Base-by-base conservation (phyloP, 2,797 vertebrate species). In the Poeciliopsis gracilis region DNA sequence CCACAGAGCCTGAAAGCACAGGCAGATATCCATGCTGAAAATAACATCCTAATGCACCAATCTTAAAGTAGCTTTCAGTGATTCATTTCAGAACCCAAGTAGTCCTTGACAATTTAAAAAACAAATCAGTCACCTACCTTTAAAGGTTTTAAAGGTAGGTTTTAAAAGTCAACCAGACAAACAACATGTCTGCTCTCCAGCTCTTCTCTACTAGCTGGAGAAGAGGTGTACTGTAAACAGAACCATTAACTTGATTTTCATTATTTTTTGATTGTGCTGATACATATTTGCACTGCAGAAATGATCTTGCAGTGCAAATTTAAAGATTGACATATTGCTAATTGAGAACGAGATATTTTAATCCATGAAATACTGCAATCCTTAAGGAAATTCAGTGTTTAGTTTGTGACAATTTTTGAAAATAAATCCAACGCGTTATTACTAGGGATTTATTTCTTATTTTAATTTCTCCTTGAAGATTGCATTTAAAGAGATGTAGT, bases 1-100 rank as follows among this genome's bases (percentile, higher is more conserved):
- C 98, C 98, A 99, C n/a, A 95, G 84, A 75, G 94, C 94, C 84
- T 98, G 90, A 15, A 77, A 90, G 83, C 6, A 81, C 61, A 88
- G 11, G 41, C 13, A 55, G 61, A 84, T 28, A 43, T 20, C 2
- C 7, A 33, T 7, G 1, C n/a, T 78, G 5, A 79, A 47, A 80
- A 69, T 16, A 16, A 20, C 0, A 66, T 16, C 33, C 33, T 23
- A 66, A 11, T 20, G 33, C 8, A 10, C 23, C 9, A 41, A 67
- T 41, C 36, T 67, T 25, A 23, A 67, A 23, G 36, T 67, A 9
- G 10, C 41, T 25, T 41, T 41, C 20, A 25, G 36, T 41, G 36
- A 67, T 6, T 23, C 10, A 41, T 5, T 63, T 63, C 59, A 61
- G 30, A 61, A 33, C 33, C 59, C 30, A 61, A 2, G 18, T 23